Conservation (phyloP, 2,888 invertebrate species). For the Sphaerophoria taeniata region DNA sequence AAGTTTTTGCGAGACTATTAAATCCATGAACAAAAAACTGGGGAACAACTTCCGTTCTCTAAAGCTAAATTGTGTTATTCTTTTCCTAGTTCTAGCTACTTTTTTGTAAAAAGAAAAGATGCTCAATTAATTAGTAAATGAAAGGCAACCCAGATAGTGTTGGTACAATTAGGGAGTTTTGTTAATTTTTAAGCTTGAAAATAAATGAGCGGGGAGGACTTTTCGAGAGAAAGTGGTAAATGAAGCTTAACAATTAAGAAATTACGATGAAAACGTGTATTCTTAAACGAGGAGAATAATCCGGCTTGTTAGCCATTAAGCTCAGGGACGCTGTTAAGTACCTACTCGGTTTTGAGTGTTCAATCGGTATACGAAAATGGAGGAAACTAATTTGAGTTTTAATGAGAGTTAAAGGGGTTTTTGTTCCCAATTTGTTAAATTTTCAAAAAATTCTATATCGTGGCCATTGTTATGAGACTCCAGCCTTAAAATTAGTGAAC, state of each 20-base stretch:
- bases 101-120: neutral
- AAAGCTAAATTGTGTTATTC: neutral
- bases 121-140: constrained; percentile 31
- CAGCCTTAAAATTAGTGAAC: no score
- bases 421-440: no score
- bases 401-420: no score
- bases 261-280: neutral
- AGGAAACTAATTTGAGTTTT: no score
- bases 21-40: neutral
- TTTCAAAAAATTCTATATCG: no score
- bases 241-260: constrained; percentile 35
- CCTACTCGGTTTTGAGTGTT: no score
- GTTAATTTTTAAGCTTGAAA: constrained; percentile 22
- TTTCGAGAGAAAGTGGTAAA: constrained; percentile 19
- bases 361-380: no score
- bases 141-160: constrained; percentile 2
- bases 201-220: neutral
- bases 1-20: constrained; percentile 3
- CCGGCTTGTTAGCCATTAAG: neutral
- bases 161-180: constrained; percentile 19
- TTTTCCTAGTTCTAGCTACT: neutral
- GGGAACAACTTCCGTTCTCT: neutral
- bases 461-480: no score
- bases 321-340: neutral
- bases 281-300: neutral